Percentiles rank a stretch among this genome's conserved stretches.
Conservation (phyloP, 2,113 vertebrate species). For the Athene noctua region DNA sequence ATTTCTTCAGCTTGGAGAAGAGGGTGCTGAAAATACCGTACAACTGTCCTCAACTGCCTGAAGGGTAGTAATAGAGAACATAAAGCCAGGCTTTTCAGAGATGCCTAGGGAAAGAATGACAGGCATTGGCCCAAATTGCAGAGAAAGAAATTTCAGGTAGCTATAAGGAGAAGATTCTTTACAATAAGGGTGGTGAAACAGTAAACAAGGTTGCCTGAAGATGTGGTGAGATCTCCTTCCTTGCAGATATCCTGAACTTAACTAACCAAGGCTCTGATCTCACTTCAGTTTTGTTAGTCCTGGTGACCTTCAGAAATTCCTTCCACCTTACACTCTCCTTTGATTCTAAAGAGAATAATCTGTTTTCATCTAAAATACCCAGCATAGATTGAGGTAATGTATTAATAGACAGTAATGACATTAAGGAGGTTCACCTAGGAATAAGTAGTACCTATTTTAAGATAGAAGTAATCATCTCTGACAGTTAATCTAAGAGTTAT, state of each 20-base stretch:
- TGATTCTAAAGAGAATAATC: not conserved
- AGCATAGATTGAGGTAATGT: not conserved
- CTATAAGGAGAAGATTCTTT: not conserved
- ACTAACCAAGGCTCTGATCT: not conserved
- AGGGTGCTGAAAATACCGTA: not conserved
- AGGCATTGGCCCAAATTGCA: not conserved
- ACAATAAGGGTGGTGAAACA: not conserved
- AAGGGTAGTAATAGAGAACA: not conserved
- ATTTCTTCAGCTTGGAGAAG: not conserved
- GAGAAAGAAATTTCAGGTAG: not conserved
- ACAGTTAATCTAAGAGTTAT: not conserved
- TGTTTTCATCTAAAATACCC: not conserved
- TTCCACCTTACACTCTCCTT: not conserved
- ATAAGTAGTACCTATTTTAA: not conserved
- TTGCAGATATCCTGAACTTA: not conserved
- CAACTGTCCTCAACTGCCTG: not conserved
- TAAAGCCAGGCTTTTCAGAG: not conserved
- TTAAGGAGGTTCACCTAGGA: not conserved
- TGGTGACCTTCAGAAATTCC: not conserved
- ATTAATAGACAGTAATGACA: not conserved
- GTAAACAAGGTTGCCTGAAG: not conserved
- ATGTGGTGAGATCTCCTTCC: not conserved
- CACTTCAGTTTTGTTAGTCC: not conserved
- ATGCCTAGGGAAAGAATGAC: not conserved
- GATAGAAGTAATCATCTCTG: not conserved